Evolutionary conservation across 1,140 invertebrate genomes (phyloP), one percentile per base, ranked within the genome.

Genomic region (Procambarus clarkii): DNA sequence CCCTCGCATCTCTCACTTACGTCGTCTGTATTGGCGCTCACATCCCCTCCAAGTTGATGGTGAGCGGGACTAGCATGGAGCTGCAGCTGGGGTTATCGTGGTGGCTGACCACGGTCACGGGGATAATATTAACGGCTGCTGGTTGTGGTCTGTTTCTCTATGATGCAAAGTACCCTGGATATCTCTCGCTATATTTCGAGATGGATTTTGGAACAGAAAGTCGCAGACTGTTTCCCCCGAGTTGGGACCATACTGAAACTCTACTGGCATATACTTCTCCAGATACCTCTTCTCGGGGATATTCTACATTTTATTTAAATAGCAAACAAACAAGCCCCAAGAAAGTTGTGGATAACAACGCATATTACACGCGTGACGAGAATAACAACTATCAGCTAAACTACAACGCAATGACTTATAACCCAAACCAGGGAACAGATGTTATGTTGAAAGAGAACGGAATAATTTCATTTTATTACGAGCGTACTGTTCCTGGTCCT

Each of bases 121-220:
- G 76, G 34, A 3, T 88, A 11, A 13, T 80, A 8, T 64, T 88
- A 7, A 79, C 76, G 18, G 24, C 34, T n/a, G 78, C 46, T 24
- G 86, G 86, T 3, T 34, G n/a, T 44, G 86, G 44, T 15, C 60
- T 88, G 34, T 21, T 88, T 3, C 78, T 80, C 4, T 88, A 88
- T 71, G 78, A 88, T 7, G 46, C 50, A 9, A 71, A 5, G 54
- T 34, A 50, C n/a, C 86, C 86, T 24, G 79, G 79, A 18, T n/a
- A 80, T 13, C 78, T 88, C 15, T 44, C 76, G 3, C 69, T 50
- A 2, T 18, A 81, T n/a, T 88, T 88, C 71, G 86, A 88, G 71
- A 60, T 81, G 8, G 60, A 88, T 50, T 69, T 81, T 15, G 86
- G 64, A 7, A 69, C 45, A 24, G 58, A 44, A 7, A 76, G 46